phyloP scores from a whole-genome alignment of 2,797 vertebrate species.

The Urophycis tenuis region DNA sequence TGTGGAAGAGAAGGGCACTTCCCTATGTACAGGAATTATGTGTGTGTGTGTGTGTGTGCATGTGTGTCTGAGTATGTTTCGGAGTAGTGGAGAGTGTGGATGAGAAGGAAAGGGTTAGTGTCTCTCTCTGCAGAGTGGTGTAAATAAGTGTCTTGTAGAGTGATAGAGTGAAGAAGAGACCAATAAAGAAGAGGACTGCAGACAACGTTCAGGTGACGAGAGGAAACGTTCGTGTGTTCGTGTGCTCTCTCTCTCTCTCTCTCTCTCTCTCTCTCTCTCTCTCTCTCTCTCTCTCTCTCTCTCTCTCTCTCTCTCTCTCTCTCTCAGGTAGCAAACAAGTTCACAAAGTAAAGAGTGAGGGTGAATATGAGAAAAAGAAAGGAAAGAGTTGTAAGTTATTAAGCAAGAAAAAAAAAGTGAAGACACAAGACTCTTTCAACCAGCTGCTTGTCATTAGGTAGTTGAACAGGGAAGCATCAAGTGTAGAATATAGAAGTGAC shows the following conservation, averaged over 20 bases:
- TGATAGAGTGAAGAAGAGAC: conserved; percentile 26
- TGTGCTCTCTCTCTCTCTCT: conserved; percentile 60
- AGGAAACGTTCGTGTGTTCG: conserved; percentile 69
- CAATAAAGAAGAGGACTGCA: conserved; percentile 40
- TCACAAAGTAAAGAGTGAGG: conserved; percentile 52
- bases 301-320: conserved; percentile 62
- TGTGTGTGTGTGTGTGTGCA: conserved; percentile 5
- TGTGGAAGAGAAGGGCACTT: conserved; percentile 44
- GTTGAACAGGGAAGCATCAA: conserved; percentile 74
- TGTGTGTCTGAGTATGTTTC: conserved; percentile 44
- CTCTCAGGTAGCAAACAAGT: conserved; percentile 58
- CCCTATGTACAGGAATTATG: conserved; percentile 21
- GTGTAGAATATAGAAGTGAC: conserved; percentile 57
- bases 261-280: conserved; percentile 59
- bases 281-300: conserved; percentile 54
- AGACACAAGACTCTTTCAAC: conserved; percentile 79
- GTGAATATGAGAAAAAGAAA: conserved; percentile 53
- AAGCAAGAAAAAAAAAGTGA: conserved; percentile 51
- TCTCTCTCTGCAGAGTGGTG: conserved; percentile 43
- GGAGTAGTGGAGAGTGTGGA: conserved; percentile 45
- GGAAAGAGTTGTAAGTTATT: conserved; percentile 39
- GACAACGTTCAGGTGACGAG: conserved; percentile 70
- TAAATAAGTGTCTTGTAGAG: conserved; percentile 38
- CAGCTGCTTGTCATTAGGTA: conserved; percentile 84
- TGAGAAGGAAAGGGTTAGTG: conserved; percentile 53